These are phyloP conservation scores for Darevskia mixta DNA, from an alignment of 2,797 vertebrate species.

Conservation along the genomic window DNA sequence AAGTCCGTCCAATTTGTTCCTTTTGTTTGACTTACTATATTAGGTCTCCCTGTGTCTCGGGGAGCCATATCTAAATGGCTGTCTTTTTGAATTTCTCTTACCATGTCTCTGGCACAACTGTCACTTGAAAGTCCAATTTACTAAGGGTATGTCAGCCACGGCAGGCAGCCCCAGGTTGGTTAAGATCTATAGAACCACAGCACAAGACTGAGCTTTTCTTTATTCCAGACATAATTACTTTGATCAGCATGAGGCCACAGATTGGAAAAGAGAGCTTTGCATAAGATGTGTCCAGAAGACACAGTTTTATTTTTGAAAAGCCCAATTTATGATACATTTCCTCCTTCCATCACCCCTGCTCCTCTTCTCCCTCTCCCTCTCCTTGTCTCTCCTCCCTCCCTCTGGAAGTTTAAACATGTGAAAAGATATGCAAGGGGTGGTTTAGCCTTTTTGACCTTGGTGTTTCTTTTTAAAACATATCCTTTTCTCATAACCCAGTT, in stretches of 20 bases:
- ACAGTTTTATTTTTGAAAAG: not conserved
- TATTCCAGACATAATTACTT: slow-evolving; percentile 1
- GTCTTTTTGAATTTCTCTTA: not conserved
- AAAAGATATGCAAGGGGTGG: not conserved
- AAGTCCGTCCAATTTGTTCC: not conserved
- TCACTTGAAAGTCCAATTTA: slow-evolving; percentile 5
- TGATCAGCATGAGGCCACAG: not conserved
- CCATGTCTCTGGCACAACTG: slow-evolving; percentile 17
- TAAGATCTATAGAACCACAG: slow-evolving; percentile 8
- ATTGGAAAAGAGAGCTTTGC: slow-evolving; percentile 5
- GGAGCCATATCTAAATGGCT: not conserved
- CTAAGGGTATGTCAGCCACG: slow-evolving; percentile 1
- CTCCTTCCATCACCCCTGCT: not conserved
- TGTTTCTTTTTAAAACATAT: not conserved
- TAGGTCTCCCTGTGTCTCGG: not conserved
- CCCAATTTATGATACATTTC: not conserved
- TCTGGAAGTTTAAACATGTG: not conserved
- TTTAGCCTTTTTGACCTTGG: not conserved
- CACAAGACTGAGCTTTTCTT: fast-evolving
- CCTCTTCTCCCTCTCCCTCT: not conserved
- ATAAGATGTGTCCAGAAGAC: not conserved
- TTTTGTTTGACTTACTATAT: slow-evolving; percentile 14
- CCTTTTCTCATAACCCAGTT: not conserved
- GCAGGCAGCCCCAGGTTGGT: not conserved
- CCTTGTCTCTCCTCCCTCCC: not conserved